Percentiles rank a stretch among this genome's conserved stretches.
Evolutionary conservation across 2,113 vertebrate genomes (phyloP).

Genomic region (Porphyrio hochstetteri): DNA sequence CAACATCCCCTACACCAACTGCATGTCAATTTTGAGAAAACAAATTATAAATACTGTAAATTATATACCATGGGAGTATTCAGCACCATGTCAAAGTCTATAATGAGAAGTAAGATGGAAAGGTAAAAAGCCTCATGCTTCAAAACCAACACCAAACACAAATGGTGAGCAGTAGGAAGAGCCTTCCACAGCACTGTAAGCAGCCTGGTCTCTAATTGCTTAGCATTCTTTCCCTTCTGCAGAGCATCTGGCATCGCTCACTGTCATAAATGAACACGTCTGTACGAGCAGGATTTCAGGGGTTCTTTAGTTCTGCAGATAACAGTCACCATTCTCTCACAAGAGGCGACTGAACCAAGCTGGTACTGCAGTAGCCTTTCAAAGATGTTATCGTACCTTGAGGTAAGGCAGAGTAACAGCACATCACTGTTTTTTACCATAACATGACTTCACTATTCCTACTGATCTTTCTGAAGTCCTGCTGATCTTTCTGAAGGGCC

Average conservation of each 20-base stretch:
- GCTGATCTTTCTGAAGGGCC: not conserved
- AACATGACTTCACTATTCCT: not conserved
- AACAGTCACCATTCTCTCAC: not conserved
- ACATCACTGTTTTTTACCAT: not conserved
- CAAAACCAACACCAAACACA: not conserved
- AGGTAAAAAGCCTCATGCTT: not conserved
- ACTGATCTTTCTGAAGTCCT: not conserved
- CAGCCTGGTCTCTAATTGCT: not conserved
- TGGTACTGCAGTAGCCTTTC: not conserved
- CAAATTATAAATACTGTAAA: not conserved
- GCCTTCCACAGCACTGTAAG: not conserved
- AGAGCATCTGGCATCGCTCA: not conserved
- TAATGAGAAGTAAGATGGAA: not conserved
- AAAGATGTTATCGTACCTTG: not conserved
- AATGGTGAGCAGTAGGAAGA: not conserved
- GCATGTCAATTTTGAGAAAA: not conserved
- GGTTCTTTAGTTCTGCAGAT: not conserved
- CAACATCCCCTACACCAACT: not conserved
- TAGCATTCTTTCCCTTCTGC: not conserved
- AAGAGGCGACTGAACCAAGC: not conserved
- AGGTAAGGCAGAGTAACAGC: not conserved
- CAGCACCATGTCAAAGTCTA: not conserved
- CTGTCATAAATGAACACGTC: not conserved
- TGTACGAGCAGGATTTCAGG: not conserved
- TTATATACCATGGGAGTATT: rapidly evolving